A percentile compares a stretch with the other conserved stretches of the same genome.
Evolutionary conservation across 2,113 vertebrate genomes (phyloP).

Genomic region (Chaetodon auriga): DNA sequence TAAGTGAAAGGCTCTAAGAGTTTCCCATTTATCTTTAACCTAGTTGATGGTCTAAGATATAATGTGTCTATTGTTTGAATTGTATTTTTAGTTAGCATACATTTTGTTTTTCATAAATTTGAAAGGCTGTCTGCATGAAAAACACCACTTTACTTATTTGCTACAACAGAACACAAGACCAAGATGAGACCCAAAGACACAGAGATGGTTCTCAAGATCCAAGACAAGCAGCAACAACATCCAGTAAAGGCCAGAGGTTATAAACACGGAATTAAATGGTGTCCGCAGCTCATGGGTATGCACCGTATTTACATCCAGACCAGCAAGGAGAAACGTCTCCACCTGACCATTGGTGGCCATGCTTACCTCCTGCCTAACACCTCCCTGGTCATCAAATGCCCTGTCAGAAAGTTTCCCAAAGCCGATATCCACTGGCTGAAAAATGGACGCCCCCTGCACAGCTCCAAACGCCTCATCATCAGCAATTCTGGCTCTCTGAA

Average conservation of each 20-base stretch:
- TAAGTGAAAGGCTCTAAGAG: too few relatives aligned
- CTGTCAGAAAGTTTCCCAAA: slow-evolving; percentile 89
- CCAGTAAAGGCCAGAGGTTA: not conserved
- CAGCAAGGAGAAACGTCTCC: slow-evolving; percentile 88
- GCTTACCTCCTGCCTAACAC: slow-evolving; percentile 93
- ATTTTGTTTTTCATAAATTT: too few relatives aligned
- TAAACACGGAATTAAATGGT: slow-evolving; percentile 46
- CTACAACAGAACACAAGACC: slow-evolving; percentile 66
- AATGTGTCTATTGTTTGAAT: too few relatives aligned
- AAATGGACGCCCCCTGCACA: slow-evolving; percentile 83
- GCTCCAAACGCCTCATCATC: slow-evolving; percentile 85
- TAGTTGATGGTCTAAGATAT: too few relatives aligned
- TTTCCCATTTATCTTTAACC: too few relatives aligned
- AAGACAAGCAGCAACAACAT: slow-evolving; percentile 12
- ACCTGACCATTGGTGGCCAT: slow-evolving; percentile 89
- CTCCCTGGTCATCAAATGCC: slow-evolving; percentile 91
- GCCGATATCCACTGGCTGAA: slow-evolving; percentile 91
- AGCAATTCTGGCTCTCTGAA: slow-evolving; percentile 91
- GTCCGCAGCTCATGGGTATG: slow-evolving; percentile 85
- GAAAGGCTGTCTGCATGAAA: not conserved
- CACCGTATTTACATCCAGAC: slow-evolving; percentile 92
- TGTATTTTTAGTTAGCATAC: too few relatives aligned
- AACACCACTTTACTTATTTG: not conserved
- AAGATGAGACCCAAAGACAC: slow-evolving; percentile 32
- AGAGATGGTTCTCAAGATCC: slow-evolving; percentile 11